Base-by-base conservation (phyloP, 2,113 vertebrate species). In the Misgurnus mizolepis region DNA sequence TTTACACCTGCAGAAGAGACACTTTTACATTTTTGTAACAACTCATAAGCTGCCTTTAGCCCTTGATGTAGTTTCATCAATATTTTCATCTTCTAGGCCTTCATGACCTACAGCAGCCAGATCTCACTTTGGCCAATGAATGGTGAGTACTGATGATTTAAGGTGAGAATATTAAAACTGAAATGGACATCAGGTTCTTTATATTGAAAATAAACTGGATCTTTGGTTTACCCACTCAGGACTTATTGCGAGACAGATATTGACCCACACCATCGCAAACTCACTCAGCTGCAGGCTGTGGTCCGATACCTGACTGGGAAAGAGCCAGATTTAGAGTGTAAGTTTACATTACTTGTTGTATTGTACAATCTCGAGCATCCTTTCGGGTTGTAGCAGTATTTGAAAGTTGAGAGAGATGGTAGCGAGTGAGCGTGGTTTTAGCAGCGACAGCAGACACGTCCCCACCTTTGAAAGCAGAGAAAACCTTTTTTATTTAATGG, bases 211-310 rank as follows among this genome's bases (percentile, higher is more conserved):
- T 27, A 45, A 61, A 7, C 47, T 49, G 34, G 2, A 62, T 17
- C 6, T 67, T 27, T 69, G 6, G 0, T 53, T 9, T 81, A 77
- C 7, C 64, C 40, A 62, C 83, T 72, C 87, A 99, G 97, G 97
- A 97, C 95, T 43, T 99, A 98, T 88, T 99, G 97, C 85, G 89
- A 97, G 92, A 97, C 95, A 0, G 97, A 99, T 89, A 95, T 96
- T 0, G 96, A 98, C 89, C 95, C 96, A 0, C 93, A 90, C 40
- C 97, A 98, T 85, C 84, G 95, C 4, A 98, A 96, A 77, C 96
- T 95, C 85, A 90, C 91, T 47, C 97, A 99, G 90, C 90, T 97
- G 80, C 92, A 98, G 70, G 96, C 95, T 2, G 90, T 95, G 67
- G 89, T 95, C 65, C 95, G 92, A 66, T 99, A 96, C 89, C 93